Base-by-base conservation (phyloP, 2,113 vertebrate genomes). In the Eclectus roratus region DNA sequence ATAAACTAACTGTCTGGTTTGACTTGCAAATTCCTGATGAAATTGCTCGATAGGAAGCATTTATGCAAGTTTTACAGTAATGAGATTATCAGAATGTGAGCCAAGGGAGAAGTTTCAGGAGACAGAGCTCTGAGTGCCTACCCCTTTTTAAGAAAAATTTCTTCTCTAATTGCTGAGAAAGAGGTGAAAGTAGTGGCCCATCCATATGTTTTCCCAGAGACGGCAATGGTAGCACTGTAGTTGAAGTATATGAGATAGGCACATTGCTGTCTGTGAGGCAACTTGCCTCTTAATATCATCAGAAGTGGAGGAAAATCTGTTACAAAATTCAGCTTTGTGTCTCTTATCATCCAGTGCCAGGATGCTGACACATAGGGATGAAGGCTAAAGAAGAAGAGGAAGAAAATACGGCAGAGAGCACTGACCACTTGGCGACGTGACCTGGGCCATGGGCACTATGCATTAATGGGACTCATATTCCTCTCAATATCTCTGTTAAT, bases 11-110 rank as follows among this genome's bases (percentile, higher is more conserved):
- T 69, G 41, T 46, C 44, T 85, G 28, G 28, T 96, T 74, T 93
- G 46, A 83, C 64, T 88, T 95, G 79, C 55, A 93, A 90, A 93
- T 96, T 91, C 44, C 43, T 71, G 60, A 80, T 50, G 47, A 76
- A 90, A 56, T 73, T 90, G 31, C 60, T 85, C 28, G 77, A 4
- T 73, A 83, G 23, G 82, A 88, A 91, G 47, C 33, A 83, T 64
- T 92, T 82, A 29, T n/a, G 43, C 9, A 66, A 78, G 20, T 69
- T 91, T 78, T 79, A 61, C 1, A 3, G 17, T 31, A 89, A 88
- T 74, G 55, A 94, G 44, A 44, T 83, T 17, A 85, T 90, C 68
- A 86, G 50, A 90, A 74, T 84, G 46, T 64, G 50, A 84, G 52
- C 55, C 69, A 61, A 80, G 72, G 43, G 60, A 66, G 61, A 94